Evolutionary conservation across 1,140 invertebrate genomes (phyloP), one percentile per base, ranked within the genome.

Genomic region (Drosophila nebulosa): DNA sequence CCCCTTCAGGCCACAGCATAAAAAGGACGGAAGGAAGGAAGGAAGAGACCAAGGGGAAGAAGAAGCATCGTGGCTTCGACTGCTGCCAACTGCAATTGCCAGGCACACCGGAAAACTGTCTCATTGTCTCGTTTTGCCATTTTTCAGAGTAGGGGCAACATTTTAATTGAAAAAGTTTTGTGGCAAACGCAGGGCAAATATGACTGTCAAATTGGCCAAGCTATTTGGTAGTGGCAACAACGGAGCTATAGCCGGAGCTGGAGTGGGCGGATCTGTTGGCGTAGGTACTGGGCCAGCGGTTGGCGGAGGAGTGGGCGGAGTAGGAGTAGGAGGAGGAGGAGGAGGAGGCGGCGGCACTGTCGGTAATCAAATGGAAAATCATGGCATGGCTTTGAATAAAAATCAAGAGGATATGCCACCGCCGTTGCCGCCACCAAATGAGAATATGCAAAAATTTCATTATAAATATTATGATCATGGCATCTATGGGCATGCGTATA

Each of bases 121-220:
- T 30, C 24, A 74, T 65, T 74, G 70, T 74, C 74, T 80, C 71
- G 73, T 69, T 81, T 57, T 68, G 66, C 70, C 67, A 68, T 68
- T 83, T 46, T 46, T 46, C 16, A 16, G n/a, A n/a, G n/a, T n/a
- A n/a, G 39, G 64, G 79, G 72, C 59, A 76, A 73, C 64, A 75
- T 71, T 76, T 69, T 86, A 86, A 83, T 83, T 89, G 79, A 83
- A 90, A 83, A 90, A 79, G 55, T 83, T 84, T 83, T 75, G 46
- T 24, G 51, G 24, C 50, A 57, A 55, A 39, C 46, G 42, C 24
- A 32, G 14, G 30, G 12, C 26, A 59, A 77, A 71, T 57, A 90
- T 90, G 88, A 90, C 88, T 80, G 81, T 90, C 64, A 90, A 90
- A 84, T 74, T 90, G 68, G 72, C 77, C 46, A 90, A 90, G 66